Evolutionary conservation across 2,888 invertebrate species (phyloP).

Genomic region (Trichogramma dendrolimi): DNA sequence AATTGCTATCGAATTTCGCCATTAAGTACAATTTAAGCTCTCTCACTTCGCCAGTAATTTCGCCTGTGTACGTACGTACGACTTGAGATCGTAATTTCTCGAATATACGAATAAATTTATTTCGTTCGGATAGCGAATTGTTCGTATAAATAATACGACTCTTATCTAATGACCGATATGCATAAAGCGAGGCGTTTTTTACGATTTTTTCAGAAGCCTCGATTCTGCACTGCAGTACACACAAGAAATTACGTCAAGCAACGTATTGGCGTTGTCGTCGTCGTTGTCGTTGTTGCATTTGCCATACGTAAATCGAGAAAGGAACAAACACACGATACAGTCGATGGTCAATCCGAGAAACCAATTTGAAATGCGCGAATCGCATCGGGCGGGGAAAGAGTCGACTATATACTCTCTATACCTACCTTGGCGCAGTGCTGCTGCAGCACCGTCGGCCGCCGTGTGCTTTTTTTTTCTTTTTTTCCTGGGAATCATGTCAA

Average conservation of each 20-base stretch:
- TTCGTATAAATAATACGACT: no score
- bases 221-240: no score
- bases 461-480: not conserved
- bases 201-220: no score
- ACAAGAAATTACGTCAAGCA: no score
- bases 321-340: no score
- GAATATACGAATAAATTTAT: no score
- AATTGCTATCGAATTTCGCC: slow-evolving; percentile 11
- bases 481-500: slow-evolving; percentile 21
- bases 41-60: not conserved
- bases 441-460: not conserved
- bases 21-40: slow-evolving; percentile 11
- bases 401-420: not conserved
- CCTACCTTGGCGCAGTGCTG: not conserved
- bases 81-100: slow-evolving; percentile 3
- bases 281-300: no score
- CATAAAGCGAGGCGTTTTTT: no score
- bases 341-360: slow-evolving; percentile 6
- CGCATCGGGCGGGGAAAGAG: not conserved
- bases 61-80: not conserved
- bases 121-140: no score
- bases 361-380: slow-evolving; percentile 24
- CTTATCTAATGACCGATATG: no score
- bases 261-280: no score
- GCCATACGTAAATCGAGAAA: no score